These are phyloP conservation scores for Ennomos fuscantarius DNA, from an alignment of 2,888 invertebrate genomes.

Conservation along the genomic window DNA sequence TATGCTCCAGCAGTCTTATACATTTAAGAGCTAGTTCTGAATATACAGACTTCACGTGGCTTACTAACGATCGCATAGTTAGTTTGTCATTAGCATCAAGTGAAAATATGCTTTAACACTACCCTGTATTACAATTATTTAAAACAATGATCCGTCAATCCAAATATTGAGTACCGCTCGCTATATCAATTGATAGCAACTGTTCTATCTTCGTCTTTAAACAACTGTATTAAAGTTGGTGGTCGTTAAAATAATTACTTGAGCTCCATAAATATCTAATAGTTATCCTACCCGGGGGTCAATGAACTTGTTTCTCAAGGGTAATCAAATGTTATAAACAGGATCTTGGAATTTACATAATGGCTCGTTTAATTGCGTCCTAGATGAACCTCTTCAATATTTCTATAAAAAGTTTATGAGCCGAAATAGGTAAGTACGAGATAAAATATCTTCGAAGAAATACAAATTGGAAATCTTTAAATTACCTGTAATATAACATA, in stretches of 20 bases:
- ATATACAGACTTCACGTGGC: too few relatives aligned
- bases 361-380: slow-evolving; percentile 12
- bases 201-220: slow-evolving; percentile 16
- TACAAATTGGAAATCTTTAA: too few relatives aligned
- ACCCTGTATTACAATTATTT: too few relatives aligned
- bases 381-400: not conserved
- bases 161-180: slow-evolving; percentile 11
- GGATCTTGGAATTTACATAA: slow-evolving; percentile 16
- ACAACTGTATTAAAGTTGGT: slow-evolving; percentile 15
- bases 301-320: slow-evolving; percentile 27
- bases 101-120: too few relatives aligned
- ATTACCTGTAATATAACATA: too few relatives aligned
- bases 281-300: slow-evolving; percentile 20
- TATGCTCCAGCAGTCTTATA: too few relatives aligned
- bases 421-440: too few relatives aligned
- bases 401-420: too few relatives aligned
- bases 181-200: slow-evolving; percentile 18
- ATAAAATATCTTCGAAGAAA: too few relatives aligned
- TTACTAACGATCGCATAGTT: too few relatives aligned
- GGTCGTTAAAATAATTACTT: slow-evolving; percentile 23
- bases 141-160: too few relatives aligned
- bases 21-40: not conserved
- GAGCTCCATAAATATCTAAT: slow-evolving; percentile 19
- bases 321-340: slow-evolving; percentile 15
- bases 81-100: too few relatives aligned